These are phyloP conservation scores for Dynastes hyllus DNA, from an alignment of 2,888 invertebrate species.

Conservation along the genomic window DNA sequence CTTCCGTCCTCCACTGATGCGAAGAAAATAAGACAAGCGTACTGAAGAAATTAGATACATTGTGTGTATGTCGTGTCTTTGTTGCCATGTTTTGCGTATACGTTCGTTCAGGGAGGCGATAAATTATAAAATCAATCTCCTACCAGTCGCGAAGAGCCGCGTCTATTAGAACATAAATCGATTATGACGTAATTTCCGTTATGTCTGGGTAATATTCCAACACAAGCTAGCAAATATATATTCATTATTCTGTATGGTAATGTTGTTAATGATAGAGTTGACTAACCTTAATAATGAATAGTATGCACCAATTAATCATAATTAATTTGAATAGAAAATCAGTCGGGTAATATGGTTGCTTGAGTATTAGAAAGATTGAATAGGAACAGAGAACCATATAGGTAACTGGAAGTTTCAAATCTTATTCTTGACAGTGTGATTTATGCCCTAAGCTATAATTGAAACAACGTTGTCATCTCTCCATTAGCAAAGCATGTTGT, in stretches of 20 bases:
- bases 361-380: too few species aligned
- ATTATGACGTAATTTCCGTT: constrained; percentile 13
- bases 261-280: too few species aligned
- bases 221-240: too few species aligned
- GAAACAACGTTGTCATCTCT: background rate
- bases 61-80: background rate
- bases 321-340: too few species aligned
- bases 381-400: too few species aligned
- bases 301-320: too few species aligned
- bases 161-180: background rate
- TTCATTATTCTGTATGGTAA: too few species aligned
- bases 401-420: too few species aligned
- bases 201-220: background rate
- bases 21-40: background rate
- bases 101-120: background rate
- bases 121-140: background rate
- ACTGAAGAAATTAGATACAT: background rate
- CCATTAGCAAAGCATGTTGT: background rate
- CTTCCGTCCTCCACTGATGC: background rate
- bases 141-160: background rate
- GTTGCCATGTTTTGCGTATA: background rate
- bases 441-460: background rate
- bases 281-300: too few species aligned
- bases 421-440: too few species aligned
- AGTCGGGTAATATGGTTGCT: too few species aligned